phyloP scores from a whole-genome alignment of 2,888 invertebrate genomes.

The Tethea ocularis region DNA sequence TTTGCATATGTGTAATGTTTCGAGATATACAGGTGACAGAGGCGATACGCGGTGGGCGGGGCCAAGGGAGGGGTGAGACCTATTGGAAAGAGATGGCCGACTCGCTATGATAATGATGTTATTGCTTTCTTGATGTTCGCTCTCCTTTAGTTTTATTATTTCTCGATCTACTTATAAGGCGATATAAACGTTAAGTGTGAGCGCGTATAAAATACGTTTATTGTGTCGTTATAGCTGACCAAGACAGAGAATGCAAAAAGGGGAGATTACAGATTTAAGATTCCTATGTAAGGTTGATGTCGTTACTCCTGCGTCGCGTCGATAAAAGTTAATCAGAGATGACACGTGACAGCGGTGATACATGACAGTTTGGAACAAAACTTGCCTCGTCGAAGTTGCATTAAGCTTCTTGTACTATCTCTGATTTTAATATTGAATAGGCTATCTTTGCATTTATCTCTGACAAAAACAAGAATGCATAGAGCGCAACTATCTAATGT shows the following conservation, averaged over 20 bases:
- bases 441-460: not conserved
- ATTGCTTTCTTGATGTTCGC: slow-evolving; percentile 82
- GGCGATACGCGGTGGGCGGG: slow-evolving; percentile 79
- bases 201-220: slow-evolving; percentile 81
- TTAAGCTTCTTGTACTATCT: slow-evolving; percentile 3
- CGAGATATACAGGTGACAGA: slow-evolving; percentile 83
- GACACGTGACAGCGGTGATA: slow-evolving; percentile 46
- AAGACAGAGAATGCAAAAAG: slow-evolving; percentile 73
- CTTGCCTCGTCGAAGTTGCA: slow-evolving; percentile 8
- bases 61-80: slow-evolving; percentile 77
- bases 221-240: slow-evolving; percentile 72
- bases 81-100: slow-evolving; percentile 83
- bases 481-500: not conserved
- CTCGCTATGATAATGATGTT: slow-evolving; percentile 83
- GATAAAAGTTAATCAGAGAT: slow-evolving; percentile 67
- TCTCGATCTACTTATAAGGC: slow-evolving; percentile 83
- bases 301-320: slow-evolving; percentile 48
- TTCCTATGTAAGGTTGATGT: slow-evolving; percentile 56
- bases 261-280: slow-evolving; percentile 75
- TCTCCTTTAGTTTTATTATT: slow-evolving; percentile 82
- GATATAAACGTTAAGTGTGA: slow-evolving; percentile 81
- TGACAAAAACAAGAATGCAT: not conserved
- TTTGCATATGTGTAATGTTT: slow-evolving; percentile 84
- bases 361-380: slow-evolving; percentile 23
- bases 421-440: not conserved